phyloP scores from a whole-genome alignment of 2,888 invertebrate genomes.

The Eutolmus rufibarbis region DNA sequence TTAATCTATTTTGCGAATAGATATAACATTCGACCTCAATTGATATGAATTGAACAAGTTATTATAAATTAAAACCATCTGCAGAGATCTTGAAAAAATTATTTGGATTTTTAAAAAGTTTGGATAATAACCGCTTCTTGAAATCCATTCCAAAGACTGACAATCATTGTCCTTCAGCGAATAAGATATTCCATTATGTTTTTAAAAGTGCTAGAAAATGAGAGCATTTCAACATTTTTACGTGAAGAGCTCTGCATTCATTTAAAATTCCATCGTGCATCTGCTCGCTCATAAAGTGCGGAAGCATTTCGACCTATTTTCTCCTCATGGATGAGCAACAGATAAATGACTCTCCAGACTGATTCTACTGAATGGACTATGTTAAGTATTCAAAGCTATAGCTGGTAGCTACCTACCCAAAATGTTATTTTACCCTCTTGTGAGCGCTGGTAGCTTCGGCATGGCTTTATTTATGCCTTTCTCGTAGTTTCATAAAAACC shows the following conservation, averaged over 20 bases:
- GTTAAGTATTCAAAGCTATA: neutral
- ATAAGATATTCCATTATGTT: neutral
- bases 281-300: neutral
- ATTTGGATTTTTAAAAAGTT: neutral
- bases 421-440: neutral
- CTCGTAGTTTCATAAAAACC: neutral
- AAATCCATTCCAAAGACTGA: neutral
- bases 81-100: neutral
- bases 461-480: neutral
- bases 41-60: too few species aligned
- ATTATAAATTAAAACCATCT: neutral
- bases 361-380: neutral
- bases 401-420: neutral
- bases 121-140: neutral
- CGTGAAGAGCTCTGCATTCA: neutral
- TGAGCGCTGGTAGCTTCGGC: neutral
- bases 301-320: neutral
- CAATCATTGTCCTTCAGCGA: neutral
- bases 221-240: neutral
- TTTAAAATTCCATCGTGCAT: constrained; percentile 23
- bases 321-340: neutral
- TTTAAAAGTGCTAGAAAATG: neutral
- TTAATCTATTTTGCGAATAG: neutral
- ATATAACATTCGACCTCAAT: neutral
- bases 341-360: neutral